Conservation (phyloP, 2,113 vertebrate genomes). For the Ptychochromis oligacanthus region DNA sequence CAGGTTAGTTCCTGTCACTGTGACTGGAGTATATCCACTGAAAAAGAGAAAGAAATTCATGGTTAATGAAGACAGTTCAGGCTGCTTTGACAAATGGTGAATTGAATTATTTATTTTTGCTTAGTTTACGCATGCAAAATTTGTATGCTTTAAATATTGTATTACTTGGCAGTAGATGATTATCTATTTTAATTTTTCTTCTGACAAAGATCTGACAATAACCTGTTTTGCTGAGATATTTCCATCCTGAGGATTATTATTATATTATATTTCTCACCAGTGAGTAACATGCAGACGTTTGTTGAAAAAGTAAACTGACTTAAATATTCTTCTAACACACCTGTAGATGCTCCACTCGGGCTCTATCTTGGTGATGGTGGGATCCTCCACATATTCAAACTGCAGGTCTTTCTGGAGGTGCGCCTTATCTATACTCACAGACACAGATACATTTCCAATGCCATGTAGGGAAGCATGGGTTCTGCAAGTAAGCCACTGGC, state of each 20-base stretch:
- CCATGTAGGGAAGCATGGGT: slow-evolving; percentile 88
- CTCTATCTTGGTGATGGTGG: slow-evolving; percentile 91
- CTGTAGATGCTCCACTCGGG: slow-evolving; percentile 99
- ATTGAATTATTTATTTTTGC: background rate
- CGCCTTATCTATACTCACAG: slow-evolving; percentile 91
- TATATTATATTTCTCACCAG: background rate
- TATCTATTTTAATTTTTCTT: background rate
- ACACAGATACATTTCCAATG: slow-evolving; percentile 88
- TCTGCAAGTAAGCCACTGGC: slow-evolving; percentile 89
- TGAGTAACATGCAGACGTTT: background rate
- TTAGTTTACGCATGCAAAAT: background rate
- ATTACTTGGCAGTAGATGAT: background rate
- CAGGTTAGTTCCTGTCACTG: slow-evolving; percentile 94
- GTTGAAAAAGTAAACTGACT: background rate
- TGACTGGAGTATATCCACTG: slow-evolving; percentile 94
- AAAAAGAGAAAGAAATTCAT: background rate
- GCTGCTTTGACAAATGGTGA: slow-evolving; percentile 16
- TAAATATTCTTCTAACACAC: slow-evolving; percentile 64
- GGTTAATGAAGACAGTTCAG: background rate
- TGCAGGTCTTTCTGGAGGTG: slow-evolving; percentile 89
- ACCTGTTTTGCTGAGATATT: background rate
- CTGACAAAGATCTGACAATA: background rate
- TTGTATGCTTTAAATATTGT: background rate
- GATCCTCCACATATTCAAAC: slow-evolving; percentile 96
- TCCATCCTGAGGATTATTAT: background rate